A percentile compares a stretch with the other conserved stretches of the same genome.
Evolutionary conservation across 2,113 vertebrate species (phyloP).

Genomic region (Mormoops blainvillei): DNA sequence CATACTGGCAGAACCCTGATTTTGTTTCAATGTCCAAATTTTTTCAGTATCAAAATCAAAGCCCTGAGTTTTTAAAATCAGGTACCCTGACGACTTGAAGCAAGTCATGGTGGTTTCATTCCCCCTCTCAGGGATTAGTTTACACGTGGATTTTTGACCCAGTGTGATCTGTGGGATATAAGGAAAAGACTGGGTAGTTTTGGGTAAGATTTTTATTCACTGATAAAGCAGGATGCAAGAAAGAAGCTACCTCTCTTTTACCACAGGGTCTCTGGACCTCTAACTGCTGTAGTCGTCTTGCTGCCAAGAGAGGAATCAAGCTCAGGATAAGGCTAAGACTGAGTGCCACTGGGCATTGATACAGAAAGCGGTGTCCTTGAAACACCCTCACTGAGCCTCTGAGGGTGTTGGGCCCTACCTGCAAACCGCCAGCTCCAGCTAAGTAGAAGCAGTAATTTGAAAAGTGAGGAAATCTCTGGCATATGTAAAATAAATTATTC

Average conservation of each 20-base stretch:
- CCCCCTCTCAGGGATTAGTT: not conserved
- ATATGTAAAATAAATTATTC: not conserved
- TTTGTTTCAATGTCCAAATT: not conserved
- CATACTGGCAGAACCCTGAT: not conserved
- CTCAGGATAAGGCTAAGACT: not conserved
- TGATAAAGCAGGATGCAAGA: not conserved
- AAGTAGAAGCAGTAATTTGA: not conserved
- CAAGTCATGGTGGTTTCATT: not conserved
- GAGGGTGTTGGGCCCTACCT: accelerated
- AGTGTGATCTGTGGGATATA: no score
- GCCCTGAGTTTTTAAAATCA: not conserved
- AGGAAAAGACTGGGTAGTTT: not conserved
- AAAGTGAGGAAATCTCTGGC: not conserved
- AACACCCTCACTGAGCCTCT: not conserved
- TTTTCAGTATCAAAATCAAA: not conserved
- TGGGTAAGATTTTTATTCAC: not conserved
- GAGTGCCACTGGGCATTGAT: accelerated
- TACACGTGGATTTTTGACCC: no score
- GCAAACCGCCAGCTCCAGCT: not conserved
- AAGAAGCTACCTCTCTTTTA: not conserved
- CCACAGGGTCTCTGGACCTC: not conserved
- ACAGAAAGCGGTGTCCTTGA: not conserved
- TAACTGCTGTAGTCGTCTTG: not conserved
- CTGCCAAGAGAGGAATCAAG: not conserved
- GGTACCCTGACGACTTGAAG: not conserved